Base-by-base conservation (phyloP, 2,797 vertebrate genomes). In the Anniella stebbinsi region DNA sequence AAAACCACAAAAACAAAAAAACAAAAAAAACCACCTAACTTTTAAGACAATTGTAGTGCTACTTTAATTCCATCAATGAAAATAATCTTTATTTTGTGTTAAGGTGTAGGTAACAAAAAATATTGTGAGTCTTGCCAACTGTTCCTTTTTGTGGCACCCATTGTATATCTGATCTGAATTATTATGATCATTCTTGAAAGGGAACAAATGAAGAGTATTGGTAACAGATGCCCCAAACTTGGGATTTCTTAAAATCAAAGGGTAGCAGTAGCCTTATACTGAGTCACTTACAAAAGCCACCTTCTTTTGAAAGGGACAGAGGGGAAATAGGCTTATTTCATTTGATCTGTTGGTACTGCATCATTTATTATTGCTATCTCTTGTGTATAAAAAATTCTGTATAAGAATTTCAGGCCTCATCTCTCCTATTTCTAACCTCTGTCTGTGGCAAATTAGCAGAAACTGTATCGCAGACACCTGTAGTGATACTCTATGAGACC, bases 141-240 rank as follows among this genome's bases (percentile, higher is more conserved):
- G 30, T 88, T 90, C 33, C 17, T 17, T 17, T 51, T 33, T 5
- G n/a, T 0, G 13, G 0, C 13, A 36, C 80, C 36, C 51, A 18
- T 12, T 36, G 36, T 8, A 0, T 72, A n/a, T 80, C 73, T 91
- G 69, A 93, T 77, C 80, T 92, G 67, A 93, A 80, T 86, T 91
- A 73, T 6, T 82, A 70, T 1, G 48, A 91, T 54, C 57, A 48
- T 78, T 84, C 69, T 21, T 67, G 84, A 89, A 84, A 90, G 57
- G 85, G 90, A 91, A 89, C 89, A 76, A 80, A 94, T 87, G 80
- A 91, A 54, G 63, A 38, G 60, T 21, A 51, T 86, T 73, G 67
- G n/a, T 88, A 66, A 91, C 67, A n/a, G 77, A 87, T 38, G 82
- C n/a, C 75, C 78, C 73, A 93, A 92, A 91, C 28, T 2, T 30